Evolutionary conservation across 2,888 invertebrate genomes (phyloP), one percentile per base, ranked within the genome.

Genomic region (Torymus aiolomorphi): DNA sequence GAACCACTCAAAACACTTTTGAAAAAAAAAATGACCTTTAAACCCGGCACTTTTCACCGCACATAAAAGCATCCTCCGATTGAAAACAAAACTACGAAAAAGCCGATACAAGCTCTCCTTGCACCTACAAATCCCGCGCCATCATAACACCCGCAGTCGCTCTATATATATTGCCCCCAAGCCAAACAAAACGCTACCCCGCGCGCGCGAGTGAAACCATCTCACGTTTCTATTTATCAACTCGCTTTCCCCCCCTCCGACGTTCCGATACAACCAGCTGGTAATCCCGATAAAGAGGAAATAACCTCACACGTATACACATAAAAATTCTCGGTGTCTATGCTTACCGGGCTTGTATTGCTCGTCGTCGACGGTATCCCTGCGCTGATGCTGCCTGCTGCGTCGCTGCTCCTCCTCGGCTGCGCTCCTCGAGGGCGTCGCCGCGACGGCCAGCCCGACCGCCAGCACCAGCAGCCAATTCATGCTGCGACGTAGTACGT

Each of bases 391-490:
- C 8, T 42, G 42, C 42, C 42, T 42, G 42, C 42, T 42, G 8
- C 42, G 42, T 42, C 8, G 0, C 8, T 42, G 5, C 8, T 42
- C 42, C 8, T 42, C 42, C 42, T 42, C 42, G 8, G 42, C 69
- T 16, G 70, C 70, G 62, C 14, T 62, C 54, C 24, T 70, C 42
- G 42, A 52, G 24, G 66, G 75, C 14, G 73, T 66, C 57, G 76
- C 62, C 72, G 78, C 76, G 14, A 72, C 70, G 13, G 77, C 72
- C 52, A 78, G 13, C 10, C 31, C 76, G 18, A 73, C 70, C 52
- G 70, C 69, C 69, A 78, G 51, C 49, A 75, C 49, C 63, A 80
- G 54, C 73, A 82, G 69, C 73, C 75, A 73, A 16, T 78, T 80
- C 82, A 82, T 80, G 14, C 62, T 62, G 51, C 51, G 42, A 10